A percentile compares a stretch with the other conserved stretches of the same genome.
These are phyloP conservation scores for Lacanobia wlatinum DNA, from an alignment of 2,888 invertebrate species.

Conservation along the genomic window DNA sequence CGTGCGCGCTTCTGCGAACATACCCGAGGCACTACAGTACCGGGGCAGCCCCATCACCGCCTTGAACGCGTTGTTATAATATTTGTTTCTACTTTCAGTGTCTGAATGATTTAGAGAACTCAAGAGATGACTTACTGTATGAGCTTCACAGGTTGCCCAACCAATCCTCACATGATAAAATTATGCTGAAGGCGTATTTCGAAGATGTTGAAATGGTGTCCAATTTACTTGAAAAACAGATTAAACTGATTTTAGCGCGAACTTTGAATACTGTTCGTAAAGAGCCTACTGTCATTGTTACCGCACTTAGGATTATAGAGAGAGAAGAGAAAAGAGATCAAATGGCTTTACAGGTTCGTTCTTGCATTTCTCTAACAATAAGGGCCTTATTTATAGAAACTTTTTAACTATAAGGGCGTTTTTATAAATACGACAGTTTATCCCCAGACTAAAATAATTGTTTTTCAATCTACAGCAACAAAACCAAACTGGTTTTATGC, in stretches of 20 bases:
- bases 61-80: too few relatives aligned
- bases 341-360: conserved; percentile 93
- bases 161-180: conserved; percentile 97
- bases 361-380: neutral
- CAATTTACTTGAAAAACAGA: conserved; percentile 96
- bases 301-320: conserved; percentile 98
- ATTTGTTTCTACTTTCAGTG: conserved; percentile 88
- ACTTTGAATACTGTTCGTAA: conserved; percentile 98
- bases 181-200: conserved; percentile 98
- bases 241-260: conserved; percentile 96
- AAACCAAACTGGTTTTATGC: conserved; percentile 96
- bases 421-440: neutral
- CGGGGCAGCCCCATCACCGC: too few relatives aligned
- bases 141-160: conserved; percentile 98
- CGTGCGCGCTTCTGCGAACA: too few relatives aligned
- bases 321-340: conserved; percentile 98
- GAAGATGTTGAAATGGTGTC: conserved; percentile 98
- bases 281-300: conserved; percentile 98
- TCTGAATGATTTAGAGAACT: conserved; percentile 98
- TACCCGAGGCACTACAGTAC: too few relatives aligned
- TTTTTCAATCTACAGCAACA: conserved; percentile 89
- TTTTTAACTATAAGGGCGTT: neutral
- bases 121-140: conserved; percentile 98
- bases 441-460: too few relatives aligned
- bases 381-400: neutral